Conservation (phyloP, 2,113 vertebrate genomes). For the Cebidichthys violaceus region DNA sequence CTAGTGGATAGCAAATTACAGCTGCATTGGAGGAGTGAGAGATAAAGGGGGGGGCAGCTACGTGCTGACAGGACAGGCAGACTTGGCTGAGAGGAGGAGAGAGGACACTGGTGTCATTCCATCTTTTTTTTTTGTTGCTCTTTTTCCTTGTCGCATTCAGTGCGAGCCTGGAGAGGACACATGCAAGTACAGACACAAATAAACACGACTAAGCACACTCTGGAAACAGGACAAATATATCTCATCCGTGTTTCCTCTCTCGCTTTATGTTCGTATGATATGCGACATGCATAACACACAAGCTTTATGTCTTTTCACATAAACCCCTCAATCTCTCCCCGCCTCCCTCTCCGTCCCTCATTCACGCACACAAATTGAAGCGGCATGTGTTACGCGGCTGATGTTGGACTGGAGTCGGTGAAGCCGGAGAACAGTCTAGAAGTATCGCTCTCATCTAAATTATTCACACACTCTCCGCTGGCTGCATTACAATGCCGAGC, state of each 20-base stretch:
- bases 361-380: constrained; percentile 26
- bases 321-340: background rate
- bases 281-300: background rate
- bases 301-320: background rate
- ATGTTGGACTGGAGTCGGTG: constrained; percentile 56
- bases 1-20: constrained; percentile 41
- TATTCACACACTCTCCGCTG: constrained; percentile 67
- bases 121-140: constrained; percentile 25
- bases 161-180: background rate
- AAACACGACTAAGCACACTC: background rate
- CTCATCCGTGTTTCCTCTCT: background rate
- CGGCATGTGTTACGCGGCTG: constrained; percentile 25
- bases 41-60: constrained; percentile 36
- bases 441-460: constrained; percentile 74
- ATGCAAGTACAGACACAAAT: background rate
- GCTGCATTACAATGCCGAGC: constrained; percentile 65
- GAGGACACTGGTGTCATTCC: constrained; percentile 72
- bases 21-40: constrained; percentile 41
- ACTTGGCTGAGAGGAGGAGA: constrained; percentile 52
- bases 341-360: background rate
- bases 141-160: constrained; percentile 28
- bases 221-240: background rate
- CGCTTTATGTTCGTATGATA: background rate
- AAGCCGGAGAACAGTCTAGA: constrained; percentile 68
- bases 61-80: constrained; percentile 69